Percentiles rank a stretch among this genome's conserved stretches.
phyloP scores from a whole-genome alignment of 1,140 invertebrate species.

The Halyomorpha halys region DNA sequence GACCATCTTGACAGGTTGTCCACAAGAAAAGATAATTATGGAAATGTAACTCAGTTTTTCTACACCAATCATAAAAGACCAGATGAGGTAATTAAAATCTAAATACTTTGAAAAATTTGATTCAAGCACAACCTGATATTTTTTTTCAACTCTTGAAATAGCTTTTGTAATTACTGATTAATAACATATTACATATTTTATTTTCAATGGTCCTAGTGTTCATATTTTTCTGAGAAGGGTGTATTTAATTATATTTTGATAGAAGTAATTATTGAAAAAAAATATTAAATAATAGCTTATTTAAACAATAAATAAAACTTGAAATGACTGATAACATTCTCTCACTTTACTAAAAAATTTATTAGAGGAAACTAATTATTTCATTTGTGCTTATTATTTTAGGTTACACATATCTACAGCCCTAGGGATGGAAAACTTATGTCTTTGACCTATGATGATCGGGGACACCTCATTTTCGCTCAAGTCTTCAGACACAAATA shows the following conservation, averaged over 20 bases:
- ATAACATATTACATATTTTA: too few species aligned
- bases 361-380: background rate
- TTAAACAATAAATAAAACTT: background rate
- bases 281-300: too few species aligned
- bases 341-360: too few species aligned
- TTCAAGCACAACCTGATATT: too few species aligned
- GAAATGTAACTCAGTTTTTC: conserved; percentile 91
- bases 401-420: conserved; percentile 73
- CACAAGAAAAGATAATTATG: conserved; percentile 80
- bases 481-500: conserved; percentile 73
- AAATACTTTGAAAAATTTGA: background rate
- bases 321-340: background rate
- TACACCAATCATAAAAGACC: conserved; percentile 80
- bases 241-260: too few species aligned
- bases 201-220: too few species aligned
- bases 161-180: too few species aligned
- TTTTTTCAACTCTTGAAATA: too few species aligned
- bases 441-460: conserved; percentile 82
- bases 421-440: conserved; percentile 82
- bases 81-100: conserved; percentile 57
- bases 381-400: conserved; percentile 13
- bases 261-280: too few species aligned
- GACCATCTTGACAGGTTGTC: conserved; percentile 79
- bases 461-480: conserved; percentile 80
- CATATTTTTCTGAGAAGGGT: too few species aligned